Evolutionary conservation across 2,113 vertebrate species (phyloP), one percentile per base, ranked within the genome.

Genomic region (Gasterosteus aculeatus): DNA sequence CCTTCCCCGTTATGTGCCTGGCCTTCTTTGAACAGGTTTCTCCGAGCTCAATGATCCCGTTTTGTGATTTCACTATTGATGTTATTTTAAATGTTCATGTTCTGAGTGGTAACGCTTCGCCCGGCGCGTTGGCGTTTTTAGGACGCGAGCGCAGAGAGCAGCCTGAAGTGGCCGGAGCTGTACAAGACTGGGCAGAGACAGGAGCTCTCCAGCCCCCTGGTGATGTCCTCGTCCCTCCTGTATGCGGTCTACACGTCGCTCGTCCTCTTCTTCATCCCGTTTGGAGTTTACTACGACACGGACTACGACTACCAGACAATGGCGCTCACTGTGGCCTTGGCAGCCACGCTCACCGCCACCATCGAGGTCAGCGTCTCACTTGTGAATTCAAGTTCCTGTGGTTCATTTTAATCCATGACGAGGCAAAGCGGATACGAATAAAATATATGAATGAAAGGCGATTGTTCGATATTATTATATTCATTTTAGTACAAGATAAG

Each of bases 1-100:
- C 94, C 0, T 46, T 82, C 5, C 97, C 96, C 0, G 69, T 96
- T 22, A 78, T 98, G 61, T 94, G 92, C 19, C 0, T 96, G 6
- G 97, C 95, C 1, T 72, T 97, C 58, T 93, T 98, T 42, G 96
- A 99, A 77, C 95, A 98, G 96, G 98, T 51, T 62, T 65, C 49
- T 26, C 15, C 54, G 2, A 39, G 59, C 31, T 67, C 22, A 12
- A 4, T 16, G 12, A n/a, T 60, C 7, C 22, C 12, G 5, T 47
- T 41, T 22, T 56, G 10, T 19, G 19, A n/a, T n/a, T 35, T 19
- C 2, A 9, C 10, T 15, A 16, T 63, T 42, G 22, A 39, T 42
- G 26, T 42, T 42, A 42, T 29, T 64, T 16, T 0, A 47, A 5
- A 46, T n/a, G 10, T 46, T 22, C 3, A 31, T 31, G 3, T 44